Base-by-base conservation (phyloP, 2,888 invertebrate genomes). In the Saturnia japonica region DNA sequence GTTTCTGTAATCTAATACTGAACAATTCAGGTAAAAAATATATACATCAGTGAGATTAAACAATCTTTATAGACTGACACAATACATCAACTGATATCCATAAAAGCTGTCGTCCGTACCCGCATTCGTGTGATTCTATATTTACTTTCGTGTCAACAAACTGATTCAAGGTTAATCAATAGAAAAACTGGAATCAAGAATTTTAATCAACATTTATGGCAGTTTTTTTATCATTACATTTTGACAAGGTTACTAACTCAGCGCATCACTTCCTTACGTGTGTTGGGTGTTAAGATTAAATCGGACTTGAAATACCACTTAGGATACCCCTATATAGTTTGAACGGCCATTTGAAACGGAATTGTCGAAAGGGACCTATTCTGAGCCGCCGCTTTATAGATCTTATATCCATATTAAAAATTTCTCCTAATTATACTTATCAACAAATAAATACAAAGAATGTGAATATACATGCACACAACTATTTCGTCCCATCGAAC, bases 91-190 rank as follows among this genome's bases (percentile, higher is more conserved):
- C 57, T 40, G 64, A 64, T 57, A 57, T 64, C 40, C 19, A n/a
- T n/a, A 19, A n/a, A 9, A 64, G n/a, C n/a, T 64, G 19, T 34
- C 8, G 19, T 34, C 8, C 19, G 64, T 64, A 19, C 40, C 25
- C 34, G 34, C 34, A 28, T 14, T 62, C 60, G 28, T 62, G 40
- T 64, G 64, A 40, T 19, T 64, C 34, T 64, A 64, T 64, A 64
- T 40, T 40, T 40, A 64, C n/a, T 64, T 64, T 19, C 40, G n/a
- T 64, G 64, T 64, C 64, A 64, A 64, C 64, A 64, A 64, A 64
- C 64, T 64, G 25, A 64, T 64, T 64, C 64, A 64, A 64, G 64
- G 64, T n/a, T 64, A 11, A 64, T 64, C 64, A 40, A 64, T 64
- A 64, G 64, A 64, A 64, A 64, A 64, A 64, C 64, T 40, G 8